Base-by-base conservation (phyloP, 2,888 invertebrate genomes). In the Glaucopsyche alexis region DNA sequence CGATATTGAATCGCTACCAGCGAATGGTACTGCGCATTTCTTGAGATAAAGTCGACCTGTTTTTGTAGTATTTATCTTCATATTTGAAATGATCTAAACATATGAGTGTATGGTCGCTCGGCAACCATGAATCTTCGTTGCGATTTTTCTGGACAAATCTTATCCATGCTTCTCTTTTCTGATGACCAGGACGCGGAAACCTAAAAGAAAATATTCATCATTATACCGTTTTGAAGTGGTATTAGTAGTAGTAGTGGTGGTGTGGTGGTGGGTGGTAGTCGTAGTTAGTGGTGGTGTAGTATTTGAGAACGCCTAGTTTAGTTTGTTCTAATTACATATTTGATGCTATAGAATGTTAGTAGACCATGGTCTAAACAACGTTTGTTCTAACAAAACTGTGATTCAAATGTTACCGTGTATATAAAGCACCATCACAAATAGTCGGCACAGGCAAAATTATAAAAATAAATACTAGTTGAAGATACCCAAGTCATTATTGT, bases 101-200 rank as follows among this genome's bases (percentile, higher is more conserved):
- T 74, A 80, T 75, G 75, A 73, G 3, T 9, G 47, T 47, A 47
- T 47, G 13, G 11, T 47, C 47, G 13, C 47, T 47, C 9, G 80
- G 79, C 73, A 78, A 50, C 79, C 80, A 79, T 1, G 73, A 74
- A 9, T 77, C 74, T 79, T 80, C 80, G 19, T 69, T 76, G 8
- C 80, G 76, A 71, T 80, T 76, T 7, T 77, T 78, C 64, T 78
- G 79, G 5, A 79, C 78, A 75, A 79, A 79, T 77, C 72, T 75
- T 16, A 80, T 78, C 79, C 80, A 80, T 67, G 65, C n/a, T 70
- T 77, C 78, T 70, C 79, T 75, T 71, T 74, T 74, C 71, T 77
- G 75, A 72, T 74, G 74, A 49, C 73, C 73, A 3, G 70, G 73
- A 2, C 76, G 75, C 49, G 74, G 76, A 76, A 79, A 77, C 71